Evolutionary conservation across 2,888 invertebrate genomes (phyloP).

Genomic region (Sarcophaga subvicina): DNA sequence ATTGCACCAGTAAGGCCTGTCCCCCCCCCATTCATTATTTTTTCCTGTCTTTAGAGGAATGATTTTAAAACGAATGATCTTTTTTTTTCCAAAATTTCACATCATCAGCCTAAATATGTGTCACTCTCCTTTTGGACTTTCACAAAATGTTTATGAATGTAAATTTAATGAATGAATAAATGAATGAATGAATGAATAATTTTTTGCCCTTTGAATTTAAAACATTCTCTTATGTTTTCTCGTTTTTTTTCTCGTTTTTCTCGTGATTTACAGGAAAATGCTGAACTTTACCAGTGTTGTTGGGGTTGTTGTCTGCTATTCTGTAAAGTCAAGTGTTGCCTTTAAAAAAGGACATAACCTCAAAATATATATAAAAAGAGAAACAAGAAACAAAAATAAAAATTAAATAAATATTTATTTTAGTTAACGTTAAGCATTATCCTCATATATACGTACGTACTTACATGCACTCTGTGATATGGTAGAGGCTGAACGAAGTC

Average conservation of each 20-base stretch:
- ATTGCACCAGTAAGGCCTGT: not conserved
- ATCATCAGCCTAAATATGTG: not conserved
- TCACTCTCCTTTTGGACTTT: not conserved
- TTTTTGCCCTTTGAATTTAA: conserved; percentile 20
- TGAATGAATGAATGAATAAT: conserved; percentile 34
- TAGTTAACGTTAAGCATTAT: conserved; percentile 42
- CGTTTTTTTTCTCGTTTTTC: not conserved
- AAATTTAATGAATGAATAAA: conserved; percentile 40
- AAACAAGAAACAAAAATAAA: conserved; percentile 70
- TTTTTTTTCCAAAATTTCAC: not conserved
- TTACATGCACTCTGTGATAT: not conserved
- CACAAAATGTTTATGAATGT: conserved; percentile 36
- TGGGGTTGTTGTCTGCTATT: not conserved
- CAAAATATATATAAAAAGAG: conserved; percentile 70
- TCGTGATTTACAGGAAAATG: not conserved
- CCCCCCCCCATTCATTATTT: not conserved
- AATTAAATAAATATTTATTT: conserved; percentile 81
- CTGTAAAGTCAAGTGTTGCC: conserved; percentile 21
- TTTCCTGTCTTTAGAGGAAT: not conserved
- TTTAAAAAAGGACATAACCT: conserved; percentile 76
- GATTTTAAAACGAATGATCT: not conserved
- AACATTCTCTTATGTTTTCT: not conserved
- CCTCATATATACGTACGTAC: conserved; percentile 55
- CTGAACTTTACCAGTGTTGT: not conserved
- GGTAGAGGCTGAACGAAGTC: conserved; percentile 25